These are phyloP conservation scores for Symphodus melops DNA, from an alignment of 2,113 vertebrate genomes.

Conservation along the genomic window DNA sequence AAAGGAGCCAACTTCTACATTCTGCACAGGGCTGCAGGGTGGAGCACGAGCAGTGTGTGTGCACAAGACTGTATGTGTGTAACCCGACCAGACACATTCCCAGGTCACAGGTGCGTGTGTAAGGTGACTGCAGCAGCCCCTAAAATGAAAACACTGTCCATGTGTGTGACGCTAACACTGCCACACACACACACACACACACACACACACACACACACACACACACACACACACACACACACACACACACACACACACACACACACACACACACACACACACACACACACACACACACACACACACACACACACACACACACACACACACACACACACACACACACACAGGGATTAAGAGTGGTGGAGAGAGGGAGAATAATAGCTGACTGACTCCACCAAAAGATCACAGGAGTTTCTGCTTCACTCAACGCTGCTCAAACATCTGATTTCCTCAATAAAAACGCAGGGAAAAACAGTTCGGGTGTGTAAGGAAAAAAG, in stretches of 20 bases:
- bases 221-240: no score
- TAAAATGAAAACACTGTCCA: slow-evolving; percentile 68
- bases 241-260: no score
- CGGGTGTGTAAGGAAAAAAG: slow-evolving; percentile 22
- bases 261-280: no score
- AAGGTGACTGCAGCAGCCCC: slow-evolving; percentile 41
- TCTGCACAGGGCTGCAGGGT: slow-evolving; percentile 10
- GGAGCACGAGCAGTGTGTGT: slow-evolving; percentile 6
- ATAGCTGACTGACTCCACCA: slow-evolving; percentile 52
- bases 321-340: no score
- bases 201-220: no score
- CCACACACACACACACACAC: background rate
- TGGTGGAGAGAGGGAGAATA: slow-evolving; percentile 34
- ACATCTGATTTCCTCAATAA: slow-evolving; percentile 20
- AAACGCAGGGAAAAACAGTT: slow-evolving; percentile 4
- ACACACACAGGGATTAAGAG: slow-evolving; percentile 62
- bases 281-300: no score
- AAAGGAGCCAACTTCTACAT: background rate
- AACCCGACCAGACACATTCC: slow-evolving; percentile 54
- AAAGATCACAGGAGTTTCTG: slow-evolving; percentile 51
- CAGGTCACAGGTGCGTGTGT: slow-evolving; percentile 59
- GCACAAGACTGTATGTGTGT: background rate
- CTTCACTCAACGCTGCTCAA: slow-evolving; percentile 14
- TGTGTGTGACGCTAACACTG: slow-evolving; percentile 54
- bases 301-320: no score